Conservation (phyloP, 1,140 invertebrate species). For the Cherax quadricarinatus region DNA sequence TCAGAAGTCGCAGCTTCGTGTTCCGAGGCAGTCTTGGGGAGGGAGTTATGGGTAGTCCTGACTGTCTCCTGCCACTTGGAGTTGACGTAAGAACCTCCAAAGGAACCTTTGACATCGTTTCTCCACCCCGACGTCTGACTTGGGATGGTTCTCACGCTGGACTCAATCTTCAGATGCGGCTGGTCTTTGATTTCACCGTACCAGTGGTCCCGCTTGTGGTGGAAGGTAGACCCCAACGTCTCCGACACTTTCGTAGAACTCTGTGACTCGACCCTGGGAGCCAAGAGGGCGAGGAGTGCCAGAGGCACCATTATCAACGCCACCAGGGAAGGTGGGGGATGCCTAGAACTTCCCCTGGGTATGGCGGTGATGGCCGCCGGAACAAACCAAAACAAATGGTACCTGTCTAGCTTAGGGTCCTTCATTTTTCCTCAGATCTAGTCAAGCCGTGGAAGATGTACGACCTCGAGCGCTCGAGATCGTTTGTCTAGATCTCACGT, state of each 20-base stretch:
- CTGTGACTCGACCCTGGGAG: background rate
- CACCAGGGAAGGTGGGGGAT: background rate
- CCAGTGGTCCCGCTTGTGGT: constrained; percentile 43
- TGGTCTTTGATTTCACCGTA: constrained; percentile 15
- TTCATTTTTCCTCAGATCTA: background rate
- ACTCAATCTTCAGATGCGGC: constrained; percentile 37
- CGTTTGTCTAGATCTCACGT: background rate
- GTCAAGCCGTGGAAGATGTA: background rate
- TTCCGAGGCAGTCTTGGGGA: constrained; percentile 16
- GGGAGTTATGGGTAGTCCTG: constrained; percentile 40
- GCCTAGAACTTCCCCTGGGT: background rate
- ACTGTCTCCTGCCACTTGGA: constrained; percentile 39
- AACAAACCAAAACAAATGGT: background rate
- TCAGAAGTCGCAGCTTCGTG: background rate
- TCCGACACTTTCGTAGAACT: constrained; percentile 3
- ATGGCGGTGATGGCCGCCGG: background rate
- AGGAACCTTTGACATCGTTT: background rate
- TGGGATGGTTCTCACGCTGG: constrained; percentile 35
- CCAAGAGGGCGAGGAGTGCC: background rate
- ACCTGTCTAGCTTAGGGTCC: background rate
- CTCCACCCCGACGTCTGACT: constrained; percentile 32
- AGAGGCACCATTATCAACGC: background rate
- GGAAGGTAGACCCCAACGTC: background rate
- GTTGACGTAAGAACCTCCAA: constrained; percentile 4
- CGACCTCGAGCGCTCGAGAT: background rate